A percentile compares a stretch with the other conserved stretches of the same genome.
These are phyloP conservation scores for Timema podura DNA, from an alignment of 2,888 invertebrate species.

Conservation along the genomic window DNA sequence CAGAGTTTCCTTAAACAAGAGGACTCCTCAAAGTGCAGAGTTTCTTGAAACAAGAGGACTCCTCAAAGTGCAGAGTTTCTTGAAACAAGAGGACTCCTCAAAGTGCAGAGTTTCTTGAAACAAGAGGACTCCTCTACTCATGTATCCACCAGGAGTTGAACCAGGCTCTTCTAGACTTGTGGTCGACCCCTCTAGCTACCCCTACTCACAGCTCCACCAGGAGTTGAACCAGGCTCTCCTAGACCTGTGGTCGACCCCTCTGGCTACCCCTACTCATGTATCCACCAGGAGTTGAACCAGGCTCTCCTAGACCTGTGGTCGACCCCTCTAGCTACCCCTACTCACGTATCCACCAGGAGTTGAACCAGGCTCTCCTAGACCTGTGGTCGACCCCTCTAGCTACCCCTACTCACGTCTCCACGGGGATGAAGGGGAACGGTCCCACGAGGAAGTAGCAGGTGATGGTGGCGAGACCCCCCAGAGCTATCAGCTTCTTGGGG, in stretches of 20 bases:
- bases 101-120: too few species aligned
- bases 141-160: too few species aligned
- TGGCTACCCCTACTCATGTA: slow-evolving; percentile 38
- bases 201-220: slow-evolving; percentile 39
- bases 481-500: slow-evolving; percentile 53
- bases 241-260: background rate
- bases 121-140: too few species aligned
- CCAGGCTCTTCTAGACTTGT: too few species aligned
- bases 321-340: slow-evolving; percentile 1
- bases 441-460: slow-evolving; percentile 47
- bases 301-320: too few species aligned
- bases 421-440: slow-evolving; percentile 44
- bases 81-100: too few species aligned
- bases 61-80: too few species aligned
- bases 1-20: too few species aligned
- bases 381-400: background rate
- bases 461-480: slow-evolving; percentile 41
- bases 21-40: too few species aligned
- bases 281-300: slow-evolving; percentile 29
- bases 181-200: background rate
- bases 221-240: too few species aligned
- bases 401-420: slow-evolving; percentile 40
- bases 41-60: too few species aligned
- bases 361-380: too few species aligned
- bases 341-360: slow-evolving; percentile 25